Percentiles rank a stretch among this genome's conserved stretches.
Conservation (phyloP, 2,888 invertebrate species). For the Macrosoma leucophasiata region DNA sequence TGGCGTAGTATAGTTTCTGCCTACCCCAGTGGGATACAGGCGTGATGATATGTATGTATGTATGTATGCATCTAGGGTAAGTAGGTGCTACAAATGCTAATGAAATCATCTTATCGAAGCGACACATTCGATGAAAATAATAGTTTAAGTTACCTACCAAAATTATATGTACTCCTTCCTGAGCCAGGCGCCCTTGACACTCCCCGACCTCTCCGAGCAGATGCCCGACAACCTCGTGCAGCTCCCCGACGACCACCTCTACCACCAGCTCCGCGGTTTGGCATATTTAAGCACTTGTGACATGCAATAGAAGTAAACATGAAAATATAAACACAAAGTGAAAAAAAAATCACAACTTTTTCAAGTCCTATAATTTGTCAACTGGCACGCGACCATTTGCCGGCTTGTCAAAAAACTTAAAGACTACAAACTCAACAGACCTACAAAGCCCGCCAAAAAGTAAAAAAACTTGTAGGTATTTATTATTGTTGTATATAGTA, state of each 20-base stretch:
- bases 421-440: no score
- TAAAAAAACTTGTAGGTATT: no score
- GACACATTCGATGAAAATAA: conserved; percentile 13
- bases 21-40: no score
- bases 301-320: neutral
- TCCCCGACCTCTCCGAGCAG: neutral
- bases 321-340: neutral
- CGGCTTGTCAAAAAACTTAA: no score
- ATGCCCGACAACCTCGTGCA: neutral
- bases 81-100: conserved; percentile 10
- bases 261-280: neutral
- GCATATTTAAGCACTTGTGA: neutral
- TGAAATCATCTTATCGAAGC: conserved; percentile 11
- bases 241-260: neutral
- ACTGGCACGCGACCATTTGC: no score
- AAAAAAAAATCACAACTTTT: no score
- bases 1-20: no score
- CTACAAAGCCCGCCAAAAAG: no score
- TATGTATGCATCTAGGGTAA: no score
- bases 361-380: no score
- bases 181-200: conserved; percentile 6
- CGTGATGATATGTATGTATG: no score
- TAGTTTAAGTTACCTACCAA: conserved; percentile 11
- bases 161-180: conserved; percentile 8
- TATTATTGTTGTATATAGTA: no score